These are phyloP conservation scores for Mizuhopecten yessoensis DNA, from an alignment of 1,140 invertebrate genomes.

Conservation along the genomic window DNA sequence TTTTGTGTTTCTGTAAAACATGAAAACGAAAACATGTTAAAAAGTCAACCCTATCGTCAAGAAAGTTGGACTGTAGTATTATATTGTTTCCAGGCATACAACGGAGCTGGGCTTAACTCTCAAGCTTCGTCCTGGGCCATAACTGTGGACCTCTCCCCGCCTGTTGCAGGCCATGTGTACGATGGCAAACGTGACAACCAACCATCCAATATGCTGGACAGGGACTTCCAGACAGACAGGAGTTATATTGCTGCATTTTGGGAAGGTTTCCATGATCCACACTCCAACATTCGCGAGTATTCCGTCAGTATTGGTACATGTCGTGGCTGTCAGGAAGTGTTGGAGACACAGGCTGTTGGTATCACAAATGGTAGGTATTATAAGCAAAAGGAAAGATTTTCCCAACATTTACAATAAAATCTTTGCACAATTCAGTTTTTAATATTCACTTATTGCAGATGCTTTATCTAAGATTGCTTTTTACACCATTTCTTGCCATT, in stretches of 20 bases:
- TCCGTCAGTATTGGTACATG: constrained; percentile 65
- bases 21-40: too few species aligned
- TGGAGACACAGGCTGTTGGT: constrained; percentile 57
- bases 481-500: too few species aligned
- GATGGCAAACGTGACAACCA: constrained; percentile 57
- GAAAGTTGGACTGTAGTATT: too few species aligned
- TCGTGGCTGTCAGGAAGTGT: constrained; percentile 63
- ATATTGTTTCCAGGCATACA: constrained; percentile 64
- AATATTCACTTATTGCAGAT: too few species aligned
- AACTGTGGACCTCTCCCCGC: constrained; percentile 59
- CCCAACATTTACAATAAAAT: too few species aligned
- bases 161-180: constrained; percentile 63
- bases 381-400: too few species aligned
- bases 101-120: constrained; percentile 66
- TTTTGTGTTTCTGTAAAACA: too few species aligned
- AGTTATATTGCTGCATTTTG: constrained; percentile 56
- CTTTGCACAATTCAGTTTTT: too few species aligned
- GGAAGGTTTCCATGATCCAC: constrained; percentile 67
- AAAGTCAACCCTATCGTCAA: too few species aligned
- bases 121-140: constrained; percentile 59
- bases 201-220: neutral
- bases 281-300: constrained; percentile 59
- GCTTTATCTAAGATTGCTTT: too few species aligned
- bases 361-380: constrained; percentile 49
- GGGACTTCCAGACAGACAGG: constrained; percentile 58